Percentiles rank a stretch among this genome's conserved stretches.
Conservation (phyloP, 2,888 invertebrate genomes). For the Eristalis tenax region DNA sequence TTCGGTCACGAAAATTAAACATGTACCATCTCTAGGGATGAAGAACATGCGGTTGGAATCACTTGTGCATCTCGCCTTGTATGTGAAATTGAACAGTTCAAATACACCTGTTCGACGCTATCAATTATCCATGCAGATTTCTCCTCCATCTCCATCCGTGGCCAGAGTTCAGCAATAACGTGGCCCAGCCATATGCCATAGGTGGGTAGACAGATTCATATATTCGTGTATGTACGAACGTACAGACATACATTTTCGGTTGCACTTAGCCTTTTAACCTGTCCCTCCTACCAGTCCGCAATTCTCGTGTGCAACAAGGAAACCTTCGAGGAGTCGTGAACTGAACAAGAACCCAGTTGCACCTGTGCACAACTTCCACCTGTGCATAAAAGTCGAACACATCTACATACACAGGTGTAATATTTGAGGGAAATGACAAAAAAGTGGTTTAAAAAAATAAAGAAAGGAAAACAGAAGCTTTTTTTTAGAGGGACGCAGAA, state of each 20-base stretch:
- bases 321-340: slow-evolving; percentile 3
- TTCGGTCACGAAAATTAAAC: neutral
- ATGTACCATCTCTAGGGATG: neutral
- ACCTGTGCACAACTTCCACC: slow-evolving; percentile 27
- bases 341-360: slow-evolving; percentile 17
- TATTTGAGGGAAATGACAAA: slow-evolving; percentile 39
- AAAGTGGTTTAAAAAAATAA: slow-evolving; percentile 42
- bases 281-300: neutral
- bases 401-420: neutral
- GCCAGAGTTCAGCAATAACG: slow-evolving; percentile 18
- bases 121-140: slow-evolving; percentile 63
- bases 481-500: neutral
- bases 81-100: slow-evolving; percentile 62
- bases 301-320: neutral
- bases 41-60: neutral
- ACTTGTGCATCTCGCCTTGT: slow-evolving; percentile 4
- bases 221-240: neutral
- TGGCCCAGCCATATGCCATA: neutral
- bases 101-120: slow-evolving; percentile 61
- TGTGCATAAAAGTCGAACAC: slow-evolving; percentile 28
- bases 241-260: neutral
- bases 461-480: neutral
- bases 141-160: neutral
- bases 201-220: neutral
- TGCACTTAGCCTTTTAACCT: neutral